These are phyloP conservation scores for Polydrusus tereticollis DNA, from an alignment of 2,888 invertebrate species.

Conservation along the genomic window DNA sequence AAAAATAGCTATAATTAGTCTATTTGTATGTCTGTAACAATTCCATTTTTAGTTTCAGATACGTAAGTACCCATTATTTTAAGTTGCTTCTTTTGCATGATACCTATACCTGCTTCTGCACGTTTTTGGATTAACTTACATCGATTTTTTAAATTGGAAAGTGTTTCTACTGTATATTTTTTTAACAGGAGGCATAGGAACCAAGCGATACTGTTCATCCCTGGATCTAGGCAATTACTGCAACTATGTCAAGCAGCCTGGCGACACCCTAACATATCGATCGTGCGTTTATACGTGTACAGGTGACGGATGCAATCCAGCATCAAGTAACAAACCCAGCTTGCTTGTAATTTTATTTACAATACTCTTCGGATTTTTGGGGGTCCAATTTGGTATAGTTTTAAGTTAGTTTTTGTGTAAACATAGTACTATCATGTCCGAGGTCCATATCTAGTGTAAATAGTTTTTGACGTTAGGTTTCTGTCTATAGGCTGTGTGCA, in stretches of 20 bases:
- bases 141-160: not conserved
- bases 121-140: no score
- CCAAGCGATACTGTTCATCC: constrained; percentile 89
- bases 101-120: no score
- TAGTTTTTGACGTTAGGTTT: no score
- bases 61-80: no score
- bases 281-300: constrained; percentile 90
- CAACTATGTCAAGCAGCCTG: constrained; percentile 86
- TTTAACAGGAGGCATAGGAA: constrained; percentile 86
- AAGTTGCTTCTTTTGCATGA: not conserved
- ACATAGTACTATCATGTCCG: no score
- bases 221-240: constrained; percentile 90
- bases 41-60: no score
- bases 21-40: no score
- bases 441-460: no score
- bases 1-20: no score
- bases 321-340: not conserved
- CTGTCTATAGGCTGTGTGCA: no score
- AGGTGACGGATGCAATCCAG: constrained; percentile 83
- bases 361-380: not conserved
- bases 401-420: constrained; percentile 19
- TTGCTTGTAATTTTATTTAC: not conserved
- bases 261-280: constrained; percentile 84
- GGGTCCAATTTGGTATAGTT: not conserved
- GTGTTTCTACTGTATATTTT: not conserved